Evolutionary conservation across 2,113 vertebrate species (phyloP).

Genomic region (Bujurquina vittata): DNA sequence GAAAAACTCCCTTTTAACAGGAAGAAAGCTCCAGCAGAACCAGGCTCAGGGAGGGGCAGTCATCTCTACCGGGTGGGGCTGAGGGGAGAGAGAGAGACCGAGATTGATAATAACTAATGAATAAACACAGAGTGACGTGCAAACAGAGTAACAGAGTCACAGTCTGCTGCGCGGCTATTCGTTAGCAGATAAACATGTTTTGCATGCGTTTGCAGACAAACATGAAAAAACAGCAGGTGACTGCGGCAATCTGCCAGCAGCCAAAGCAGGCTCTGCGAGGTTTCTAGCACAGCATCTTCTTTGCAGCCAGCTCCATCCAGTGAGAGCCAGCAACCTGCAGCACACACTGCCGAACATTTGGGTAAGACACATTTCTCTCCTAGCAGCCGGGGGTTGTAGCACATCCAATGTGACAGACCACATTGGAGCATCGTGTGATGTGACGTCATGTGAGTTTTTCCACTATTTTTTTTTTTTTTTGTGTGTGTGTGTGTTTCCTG

Average conservation of each 20-base stretch:
- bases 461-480: too few relatives aligned
- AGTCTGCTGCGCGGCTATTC: neutral
- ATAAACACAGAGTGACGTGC: too few relatives aligned
- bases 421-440: neutral
- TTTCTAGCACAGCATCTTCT: neutral
- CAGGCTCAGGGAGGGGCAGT: too few relatives aligned
- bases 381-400: accelerated
- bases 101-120: too few relatives aligned
- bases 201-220: neutral
- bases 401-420: accelerated
- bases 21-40: too few relatives aligned
- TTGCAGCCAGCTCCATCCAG: neutral
- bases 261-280: neutral
- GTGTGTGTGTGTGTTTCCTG: neutral
- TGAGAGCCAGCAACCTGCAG: neutral
- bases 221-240: neutral
- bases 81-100: too few relatives aligned
- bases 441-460: neutral
- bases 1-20: too few relatives aligned
- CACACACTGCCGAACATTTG: neutral
- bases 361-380: neutral
- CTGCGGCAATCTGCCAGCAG: neutral
- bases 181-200: neutral
- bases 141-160: too few relatives aligned
- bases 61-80: too few relatives aligned